Conservation (phyloP, 2,797 vertebrate species). For the Notamacropus eugenii region DNA sequence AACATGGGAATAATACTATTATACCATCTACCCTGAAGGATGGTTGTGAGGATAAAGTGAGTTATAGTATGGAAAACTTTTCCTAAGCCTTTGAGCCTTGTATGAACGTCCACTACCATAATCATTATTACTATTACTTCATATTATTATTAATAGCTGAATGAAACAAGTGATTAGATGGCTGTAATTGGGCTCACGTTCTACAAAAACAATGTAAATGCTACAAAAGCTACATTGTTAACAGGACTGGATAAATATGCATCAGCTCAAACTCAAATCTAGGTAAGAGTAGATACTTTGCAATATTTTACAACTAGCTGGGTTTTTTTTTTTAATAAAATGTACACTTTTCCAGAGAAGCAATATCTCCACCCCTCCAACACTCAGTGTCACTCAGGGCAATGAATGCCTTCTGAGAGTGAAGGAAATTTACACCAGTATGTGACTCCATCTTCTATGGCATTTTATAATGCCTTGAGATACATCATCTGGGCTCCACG, state of each 20-base stretch:
- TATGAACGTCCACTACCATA: neutral
- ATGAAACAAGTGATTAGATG: neutral
- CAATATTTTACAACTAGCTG: neutral
- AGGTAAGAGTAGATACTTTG: slow-evolving; percentile 4
- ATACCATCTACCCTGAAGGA: neutral
- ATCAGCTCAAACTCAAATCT: slow-evolving; percentile 25
- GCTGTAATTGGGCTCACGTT: neutral
- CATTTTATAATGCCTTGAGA: slow-evolving; percentile 30
- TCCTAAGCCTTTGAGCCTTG: neutral
- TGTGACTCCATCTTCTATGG: slow-evolving; percentile 42
- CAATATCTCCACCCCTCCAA: slow-evolving; percentile 1
- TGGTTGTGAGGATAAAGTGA: neutral
- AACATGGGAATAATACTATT: neutral
- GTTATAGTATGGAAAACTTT: neutral
- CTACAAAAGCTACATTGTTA: slow-evolving; percentile 24
- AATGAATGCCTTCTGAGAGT: slow-evolving; percentile 55
- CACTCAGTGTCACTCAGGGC: neutral
- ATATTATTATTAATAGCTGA: neutral
- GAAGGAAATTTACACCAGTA: slow-evolving; percentile 53
- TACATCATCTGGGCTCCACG: neutral
- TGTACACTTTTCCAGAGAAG: slow-evolving; percentile 23
- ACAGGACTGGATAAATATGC: slow-evolving; percentile 33
- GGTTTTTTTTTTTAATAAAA: neutral
- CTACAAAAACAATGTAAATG: slow-evolving; percentile 39
- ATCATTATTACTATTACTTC: neutral